Conservation (phyloP, 2,888 invertebrate species). For the Drosophila atroscutellata region DNA sequence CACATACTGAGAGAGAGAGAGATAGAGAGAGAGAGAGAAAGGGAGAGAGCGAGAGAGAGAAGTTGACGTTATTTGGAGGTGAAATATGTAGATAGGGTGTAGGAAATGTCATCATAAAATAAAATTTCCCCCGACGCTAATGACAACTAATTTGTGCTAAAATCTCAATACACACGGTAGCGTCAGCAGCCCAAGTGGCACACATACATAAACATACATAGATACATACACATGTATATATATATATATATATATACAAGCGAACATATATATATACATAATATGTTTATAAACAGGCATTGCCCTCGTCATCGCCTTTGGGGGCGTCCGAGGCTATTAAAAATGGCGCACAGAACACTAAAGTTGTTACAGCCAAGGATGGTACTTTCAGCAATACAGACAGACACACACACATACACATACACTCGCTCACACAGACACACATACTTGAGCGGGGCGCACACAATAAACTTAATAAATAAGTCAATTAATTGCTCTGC, state of each 20-base stretch:
- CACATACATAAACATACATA: conserved; percentile 12
- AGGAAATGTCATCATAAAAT: conserved; percentile 74
- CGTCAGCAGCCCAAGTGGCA: conserved; percentile 16
- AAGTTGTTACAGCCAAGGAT: conserved; percentile 71
- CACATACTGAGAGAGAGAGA: conserved; percentile 4
- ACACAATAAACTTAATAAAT: conserved; percentile 81
- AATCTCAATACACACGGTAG: conserved; percentile 68
- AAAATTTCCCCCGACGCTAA: conserved; percentile 80
- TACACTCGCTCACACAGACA: conserved; percentile 6
- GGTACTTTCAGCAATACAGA: conserved; percentile 47
- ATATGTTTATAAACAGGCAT: conserved; percentile 50
- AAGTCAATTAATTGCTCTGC: conserved; percentile 77
- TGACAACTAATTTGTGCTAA: conserved; percentile 78
- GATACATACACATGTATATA: background rate
- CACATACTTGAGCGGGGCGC: conserved; percentile 31
- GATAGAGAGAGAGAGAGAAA: background rate
- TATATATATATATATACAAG: conserved; percentile 9
- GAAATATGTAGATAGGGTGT: conserved; percentile 49
- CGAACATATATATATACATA: conserved; percentile 12
- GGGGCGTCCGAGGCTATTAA: conserved; percentile 77
- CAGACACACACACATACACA: conserved; percentile 15
- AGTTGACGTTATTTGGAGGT: conserved; percentile 44
- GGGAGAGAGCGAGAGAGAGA: conserved; percentile 8
- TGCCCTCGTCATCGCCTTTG: conserved; percentile 62
- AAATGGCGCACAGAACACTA: conserved; percentile 74